These are phyloP conservation scores for Oncorhynchus nerka DNA, from an alignment of 2,113 vertebrate genomes.

Conservation along the genomic window DNA sequence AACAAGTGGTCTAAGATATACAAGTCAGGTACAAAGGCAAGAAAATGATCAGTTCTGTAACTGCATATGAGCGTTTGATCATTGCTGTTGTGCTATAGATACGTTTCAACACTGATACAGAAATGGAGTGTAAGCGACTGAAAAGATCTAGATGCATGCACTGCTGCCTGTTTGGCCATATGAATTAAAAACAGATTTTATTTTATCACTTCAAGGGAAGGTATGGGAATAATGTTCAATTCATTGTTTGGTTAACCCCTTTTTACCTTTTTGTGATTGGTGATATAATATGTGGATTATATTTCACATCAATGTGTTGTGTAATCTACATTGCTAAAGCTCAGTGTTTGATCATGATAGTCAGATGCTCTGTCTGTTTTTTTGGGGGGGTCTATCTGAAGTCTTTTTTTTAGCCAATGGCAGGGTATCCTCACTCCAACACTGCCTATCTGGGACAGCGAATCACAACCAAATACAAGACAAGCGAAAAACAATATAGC, in stretches of 20 bases:
- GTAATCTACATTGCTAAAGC: neutral
- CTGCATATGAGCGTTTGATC: too few relatives aligned
- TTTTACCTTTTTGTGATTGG: slow-evolving; percentile 19
- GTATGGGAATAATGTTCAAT: slow-evolving; percentile 2
- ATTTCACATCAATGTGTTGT: neutral
- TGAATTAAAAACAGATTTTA: slow-evolving; percentile 19
- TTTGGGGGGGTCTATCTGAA: slow-evolving; percentile 61
- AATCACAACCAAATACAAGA: slow-evolving; percentile 28
- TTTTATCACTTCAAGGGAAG: slow-evolving; percentile 41
- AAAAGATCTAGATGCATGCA: slow-evolving; percentile 49
- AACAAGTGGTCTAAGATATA: too few relatives aligned
- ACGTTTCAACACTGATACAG: too few relatives aligned
- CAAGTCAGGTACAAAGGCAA: too few relatives aligned
- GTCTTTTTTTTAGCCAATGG: slow-evolving; percentile 79
- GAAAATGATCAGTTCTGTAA: too few relatives aligned
- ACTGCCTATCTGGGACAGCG: slow-evolving; percentile 71
- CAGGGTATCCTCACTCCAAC: slow-evolving; percentile 67
- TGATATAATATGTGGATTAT: slow-evolving; percentile 3
- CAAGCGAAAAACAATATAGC: neutral
- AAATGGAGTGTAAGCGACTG: too few relatives aligned
- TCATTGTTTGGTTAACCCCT: neutral
- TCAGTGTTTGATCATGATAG: slow-evolving; percentile 27
- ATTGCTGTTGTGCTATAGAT: too few relatives aligned
- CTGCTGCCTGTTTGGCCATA: slow-evolving; percentile 43
- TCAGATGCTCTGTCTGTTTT: slow-evolving; percentile 44